Base-by-base conservation (phyloP, 1,140 invertebrate species). In the Steinernema khuongi region DNA sequence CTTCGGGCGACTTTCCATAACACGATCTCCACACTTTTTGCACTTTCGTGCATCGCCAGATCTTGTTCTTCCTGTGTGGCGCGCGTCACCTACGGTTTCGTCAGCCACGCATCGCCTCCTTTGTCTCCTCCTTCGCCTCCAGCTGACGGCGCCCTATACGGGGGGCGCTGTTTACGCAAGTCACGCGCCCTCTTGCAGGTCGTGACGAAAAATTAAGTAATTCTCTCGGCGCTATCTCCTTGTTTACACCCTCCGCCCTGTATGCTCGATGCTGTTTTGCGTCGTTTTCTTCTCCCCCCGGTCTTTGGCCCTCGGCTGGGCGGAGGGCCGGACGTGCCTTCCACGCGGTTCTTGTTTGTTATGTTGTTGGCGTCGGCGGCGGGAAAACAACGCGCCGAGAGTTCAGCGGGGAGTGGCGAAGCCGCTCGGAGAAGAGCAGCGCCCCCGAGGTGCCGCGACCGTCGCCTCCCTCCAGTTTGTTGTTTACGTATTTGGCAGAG, bases 81-180 rank as follows among this genome's bases (percentile, higher is more conserved):
- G 50, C 26, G 7, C 26, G 7, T 22, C 50, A 60, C 50, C 26
- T 60, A 60, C 26, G 11, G 50, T 22, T 60, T 60, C 50, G 50
- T 60, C 7, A n/a, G 7, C 22, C 19, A 7, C 4, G 50, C 50
- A 60, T 60, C 50, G 26, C 50, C 19, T 60, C 22, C 50, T 60
- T 60, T 60, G 50, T 60, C 50, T 60, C 50, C 19, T 60, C 22
- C 50, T 60, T 60, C 26, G 50, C 26, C 50, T 60, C 50, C 50
- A 41, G 7, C 50, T 60, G 50, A 60, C 14, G 2, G 11, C 36
- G 36, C 36, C n/a, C 7, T 7, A 11, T 41, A 11, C 36, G 36
- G 36, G 7, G 7, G n/a, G 36, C 36, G 50, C 26, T 60, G 50
- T 60, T 60, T 60, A 41, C 7, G n/a, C 36, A 41, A n/a, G 36